phyloP scores from a whole-genome alignment of 2,797 vertebrate genomes.

The Diplodus puntazzo region DNA sequence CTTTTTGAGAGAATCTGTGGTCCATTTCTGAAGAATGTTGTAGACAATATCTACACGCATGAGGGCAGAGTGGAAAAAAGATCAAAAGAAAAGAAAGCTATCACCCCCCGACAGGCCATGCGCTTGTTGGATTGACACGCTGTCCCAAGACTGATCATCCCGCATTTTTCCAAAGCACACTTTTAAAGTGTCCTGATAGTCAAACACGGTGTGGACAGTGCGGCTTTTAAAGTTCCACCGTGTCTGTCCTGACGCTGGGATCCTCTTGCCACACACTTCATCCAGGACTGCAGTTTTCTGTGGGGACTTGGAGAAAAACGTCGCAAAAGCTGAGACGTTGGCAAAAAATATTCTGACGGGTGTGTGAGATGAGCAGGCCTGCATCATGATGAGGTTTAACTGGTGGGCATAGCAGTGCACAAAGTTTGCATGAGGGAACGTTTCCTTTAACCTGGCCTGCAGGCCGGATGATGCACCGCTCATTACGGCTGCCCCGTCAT shows the following conservation, averaged over 20 bases:
- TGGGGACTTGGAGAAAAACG: background rate
- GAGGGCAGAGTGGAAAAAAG: too few species aligned
- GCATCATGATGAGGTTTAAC: background rate
- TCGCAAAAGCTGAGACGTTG: background rate
- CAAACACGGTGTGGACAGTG: background rate
- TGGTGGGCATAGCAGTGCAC: background rate
- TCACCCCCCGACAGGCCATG: too few species aligned
- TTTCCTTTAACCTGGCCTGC: background rate
- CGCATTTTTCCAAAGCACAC: too few species aligned
- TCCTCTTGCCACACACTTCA: background rate
- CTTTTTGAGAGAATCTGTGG: too few species aligned
- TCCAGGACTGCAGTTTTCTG: background rate
- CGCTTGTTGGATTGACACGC: too few species aligned
- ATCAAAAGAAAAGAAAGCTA: too few species aligned
- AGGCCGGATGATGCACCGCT: background rate
- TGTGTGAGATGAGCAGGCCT: slow-evolving; percentile 6
- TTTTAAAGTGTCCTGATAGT: too few species aligned
- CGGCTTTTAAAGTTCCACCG: background rate
- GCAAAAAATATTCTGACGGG: slow-evolving; percentile 7
- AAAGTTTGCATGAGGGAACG: background rate
- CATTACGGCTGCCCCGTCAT: background rate
- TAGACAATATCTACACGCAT: too few species aligned
- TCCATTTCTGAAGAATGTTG: too few species aligned
- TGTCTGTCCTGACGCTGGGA: background rate
- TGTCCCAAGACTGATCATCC: too few species aligned